Evolutionary conservation across 2,888 invertebrate species (phyloP).

Genomic region (Pimpla rufipes): DNA sequence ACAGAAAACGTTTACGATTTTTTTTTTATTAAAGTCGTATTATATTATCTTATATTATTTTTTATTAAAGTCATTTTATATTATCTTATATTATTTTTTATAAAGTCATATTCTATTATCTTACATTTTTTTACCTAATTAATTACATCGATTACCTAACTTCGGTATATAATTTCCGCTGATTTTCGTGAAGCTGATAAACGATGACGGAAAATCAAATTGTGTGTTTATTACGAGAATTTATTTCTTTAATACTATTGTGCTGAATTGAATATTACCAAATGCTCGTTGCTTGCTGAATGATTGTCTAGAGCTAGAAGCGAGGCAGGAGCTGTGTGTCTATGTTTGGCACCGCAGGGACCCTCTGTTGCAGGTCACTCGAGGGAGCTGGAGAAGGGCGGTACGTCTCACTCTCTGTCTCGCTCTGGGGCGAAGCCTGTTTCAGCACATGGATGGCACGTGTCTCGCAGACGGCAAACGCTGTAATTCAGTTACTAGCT

Average conservation of each 20-base stretch:
- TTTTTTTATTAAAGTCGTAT: too few relatives aligned
- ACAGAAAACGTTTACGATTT: too few relatives aligned
- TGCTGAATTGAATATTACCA: background rate
- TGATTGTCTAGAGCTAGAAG: background rate
- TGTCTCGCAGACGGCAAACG: slow-evolving; percentile 71
- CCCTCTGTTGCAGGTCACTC: background rate
- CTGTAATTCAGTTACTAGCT: slow-evolving; percentile 53
- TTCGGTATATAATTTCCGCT: too few relatives aligned
- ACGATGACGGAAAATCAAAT: background rate
- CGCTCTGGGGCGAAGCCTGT: slow-evolving; percentile 11
- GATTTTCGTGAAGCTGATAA: too few relatives aligned
- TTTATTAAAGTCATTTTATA: too few relatives aligned
- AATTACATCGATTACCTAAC: too few relatives aligned
- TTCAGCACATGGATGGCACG: slow-evolving; percentile 78
- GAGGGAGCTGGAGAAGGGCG: slow-evolving; percentile 62
- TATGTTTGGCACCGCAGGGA: slow-evolving; percentile 5
- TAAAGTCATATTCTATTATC: too few relatives aligned
- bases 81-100: too few relatives aligned
- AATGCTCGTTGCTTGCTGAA: background rate
- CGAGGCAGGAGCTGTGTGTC: background rate
- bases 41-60: too few relatives aligned
- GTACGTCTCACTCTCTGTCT: too few relatives aligned
- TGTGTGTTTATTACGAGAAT: background rate
- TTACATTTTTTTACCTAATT: too few relatives aligned
- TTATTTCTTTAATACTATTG: background rate